These are phyloP conservation scores for Rhopilema esculentum DNA, from an alignment of 30 jellyfish, hydroid and myxozoan genomes.

Conservation along the genomic window DNA sequence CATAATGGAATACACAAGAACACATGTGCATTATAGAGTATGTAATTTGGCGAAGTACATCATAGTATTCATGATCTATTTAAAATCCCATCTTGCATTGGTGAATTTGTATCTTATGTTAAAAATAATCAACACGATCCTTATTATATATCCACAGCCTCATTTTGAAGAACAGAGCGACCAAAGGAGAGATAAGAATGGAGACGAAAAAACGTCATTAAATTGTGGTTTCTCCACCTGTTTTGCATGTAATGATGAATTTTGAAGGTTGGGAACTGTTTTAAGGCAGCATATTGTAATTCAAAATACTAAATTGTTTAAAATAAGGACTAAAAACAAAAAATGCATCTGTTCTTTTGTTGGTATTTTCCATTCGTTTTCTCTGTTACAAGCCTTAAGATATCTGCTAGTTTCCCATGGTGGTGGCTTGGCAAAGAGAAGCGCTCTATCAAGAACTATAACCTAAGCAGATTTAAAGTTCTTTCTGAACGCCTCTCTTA, in stretches of 20 bases:
- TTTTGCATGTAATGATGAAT: not conserved
- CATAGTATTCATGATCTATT: too few species aligned
- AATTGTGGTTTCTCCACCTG: not conserved
- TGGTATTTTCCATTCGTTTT: not conserved
- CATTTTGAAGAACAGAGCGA: too few species aligned
- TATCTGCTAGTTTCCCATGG: slow-evolving; percentile 54
- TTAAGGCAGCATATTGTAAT: not conserved
- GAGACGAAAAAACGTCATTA: not conserved
- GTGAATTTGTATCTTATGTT: too few species aligned
- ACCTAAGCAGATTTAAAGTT: not conserved
- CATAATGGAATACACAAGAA: too few species aligned
- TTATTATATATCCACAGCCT: too few species aligned
- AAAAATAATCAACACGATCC: too few species aligned
- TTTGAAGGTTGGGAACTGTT: not conserved
- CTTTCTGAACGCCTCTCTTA: not conserved
- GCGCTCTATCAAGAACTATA: not conserved
- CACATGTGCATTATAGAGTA: too few species aligned
- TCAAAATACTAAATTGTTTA: not conserved
- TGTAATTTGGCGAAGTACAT: too few species aligned
- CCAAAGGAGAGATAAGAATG: too few species aligned
- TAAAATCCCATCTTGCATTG: too few species aligned
- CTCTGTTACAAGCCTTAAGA: slow-evolving; percentile 15
- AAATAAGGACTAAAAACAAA: not conserved
- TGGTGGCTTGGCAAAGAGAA: not conserved
- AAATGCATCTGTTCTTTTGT: slow-evolving; percentile 1